Evolutionary conservation across 2,797 vertebrate species (phyloP).

Genomic region (Typhlichthys subterraneus): DNA sequence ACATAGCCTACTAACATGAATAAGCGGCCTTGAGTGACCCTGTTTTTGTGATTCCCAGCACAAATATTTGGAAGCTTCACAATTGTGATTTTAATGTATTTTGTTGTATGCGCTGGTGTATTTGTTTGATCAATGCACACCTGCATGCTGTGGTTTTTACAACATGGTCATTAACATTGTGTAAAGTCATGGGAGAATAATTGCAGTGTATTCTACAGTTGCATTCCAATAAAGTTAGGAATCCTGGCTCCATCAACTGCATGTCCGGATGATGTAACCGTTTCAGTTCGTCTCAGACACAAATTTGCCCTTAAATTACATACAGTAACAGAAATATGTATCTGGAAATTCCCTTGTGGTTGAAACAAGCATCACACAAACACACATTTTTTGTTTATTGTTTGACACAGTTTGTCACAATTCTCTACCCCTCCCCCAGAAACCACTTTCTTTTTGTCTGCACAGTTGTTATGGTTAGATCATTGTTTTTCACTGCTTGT

Average conservation of each 20-base stretch:
- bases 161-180: conserved; percentile 23
- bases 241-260: conserved; percentile 12
- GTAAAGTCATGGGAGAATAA: conserved; percentile 35
- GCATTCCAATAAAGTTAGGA: conserved; percentile 36
- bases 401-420: no score
- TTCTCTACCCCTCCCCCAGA: no score
- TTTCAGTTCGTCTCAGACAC: neutral
- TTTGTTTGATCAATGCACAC: conserved; percentile 2
- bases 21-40: neutral
- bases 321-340: neutral
- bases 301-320: neutral
- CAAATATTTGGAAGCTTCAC: neutral
- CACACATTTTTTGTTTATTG: no score
- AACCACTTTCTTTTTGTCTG: neutral
- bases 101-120: neutral
- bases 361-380: no score
- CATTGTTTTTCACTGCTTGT: conserved; percentile 40
- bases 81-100: neutral
- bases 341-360: no score
- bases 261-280: conserved; percentile 6
- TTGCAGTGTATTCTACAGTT: conserved; percentile 39
- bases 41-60: conserved; percentile 4
- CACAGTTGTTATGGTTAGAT: conserved; percentile 2
- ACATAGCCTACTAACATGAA: neutral
- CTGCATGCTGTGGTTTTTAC: conserved; percentile 20